phyloP scores from a whole-genome alignment of 2,797 vertebrate genomes.

The Arnoldichthys spilopterus region DNA sequence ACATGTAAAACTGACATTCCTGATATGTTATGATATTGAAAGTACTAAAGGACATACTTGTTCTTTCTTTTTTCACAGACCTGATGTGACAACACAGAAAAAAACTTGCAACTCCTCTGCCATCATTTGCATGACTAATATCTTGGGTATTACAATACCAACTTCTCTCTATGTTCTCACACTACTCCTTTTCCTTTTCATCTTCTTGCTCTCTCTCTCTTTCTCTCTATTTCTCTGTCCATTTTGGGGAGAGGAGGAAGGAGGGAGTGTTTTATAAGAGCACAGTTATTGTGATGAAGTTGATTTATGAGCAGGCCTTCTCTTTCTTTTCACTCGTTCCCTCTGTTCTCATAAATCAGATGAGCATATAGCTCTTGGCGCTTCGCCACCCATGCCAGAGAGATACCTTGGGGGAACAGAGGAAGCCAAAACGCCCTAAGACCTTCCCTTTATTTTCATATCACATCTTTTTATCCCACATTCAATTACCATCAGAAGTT shows the following conservation, averaged over 20 bases:
- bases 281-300: slow-evolving; percentile 67
- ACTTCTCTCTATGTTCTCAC: slow-evolving; percentile 70
- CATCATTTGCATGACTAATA: slow-evolving; percentile 69
- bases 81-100: slow-evolving; percentile 27
- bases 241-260: slow-evolving; percentile 16
- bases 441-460: slow-evolving; percentile 38
- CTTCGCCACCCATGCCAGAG: slow-evolving; percentile 61
- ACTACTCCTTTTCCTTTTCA: slow-evolving; percentile 70
- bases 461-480: slow-evolving; percentile 32
- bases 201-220: slow-evolving; percentile 35
- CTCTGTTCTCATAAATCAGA: slow-evolving; percentile 69
- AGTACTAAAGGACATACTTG: too few relatives aligned
- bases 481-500: slow-evolving; percentile 41
- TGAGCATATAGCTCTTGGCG: slow-evolving; percentile 58
- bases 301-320: slow-evolving; percentile 71
- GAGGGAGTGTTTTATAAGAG: slow-evolving; percentile 66
- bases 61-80: background rate
- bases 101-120: slow-evolving; percentile 43
- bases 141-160: slow-evolving; percentile 66
- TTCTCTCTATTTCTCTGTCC: slow-evolving; percentile 25
- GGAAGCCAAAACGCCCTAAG: slow-evolving; percentile 43
- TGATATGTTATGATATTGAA: background rate
- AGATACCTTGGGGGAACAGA: slow-evolving; percentile 55
- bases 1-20: background rate
- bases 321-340: slow-evolving; percentile 64